Percentiles rank a stretch among this genome's conserved stretches.
Conservation (phyloP, 2,888 invertebrate genomes). For the Pseudoips prasinana region DNA sequence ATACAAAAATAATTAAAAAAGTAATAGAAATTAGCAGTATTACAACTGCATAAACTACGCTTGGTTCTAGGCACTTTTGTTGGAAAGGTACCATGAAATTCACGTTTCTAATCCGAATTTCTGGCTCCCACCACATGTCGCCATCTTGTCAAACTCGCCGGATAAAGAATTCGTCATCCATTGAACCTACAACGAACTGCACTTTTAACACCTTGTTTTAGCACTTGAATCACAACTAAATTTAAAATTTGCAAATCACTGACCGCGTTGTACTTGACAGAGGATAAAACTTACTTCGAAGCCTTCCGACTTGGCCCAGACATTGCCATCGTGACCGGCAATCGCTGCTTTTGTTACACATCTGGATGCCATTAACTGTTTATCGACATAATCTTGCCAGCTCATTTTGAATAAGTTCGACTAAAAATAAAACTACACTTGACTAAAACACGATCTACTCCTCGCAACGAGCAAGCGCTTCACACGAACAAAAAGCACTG, state of each 20-base stretch:
- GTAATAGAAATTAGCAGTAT: neutral
- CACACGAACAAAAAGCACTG: slow-evolving; percentile 82
- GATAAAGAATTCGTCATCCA: slow-evolving; percentile 67
- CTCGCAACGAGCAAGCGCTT: slow-evolving; percentile 80
- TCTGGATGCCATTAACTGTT: slow-evolving; percentile 96
- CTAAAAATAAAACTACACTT: slow-evolving; percentile 80
- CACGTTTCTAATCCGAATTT: slow-evolving; percentile 48
- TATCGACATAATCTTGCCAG: slow-evolving; percentile 99
- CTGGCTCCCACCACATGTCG: slow-evolving; percentile 74
- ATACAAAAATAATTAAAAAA: neutral
- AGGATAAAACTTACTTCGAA: slow-evolving; percentile 91
- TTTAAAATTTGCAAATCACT: slow-evolving; percentile 42
- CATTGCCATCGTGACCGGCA: slow-evolving; percentile 96
- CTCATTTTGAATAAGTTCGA: slow-evolving; percentile 88
- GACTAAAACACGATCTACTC: slow-evolving; percentile 72
- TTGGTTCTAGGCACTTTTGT: too few species aligned
- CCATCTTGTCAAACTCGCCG: slow-evolving; percentile 80
- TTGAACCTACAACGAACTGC: slow-evolving; percentile 34
- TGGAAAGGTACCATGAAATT: slow-evolving; percentile 10
- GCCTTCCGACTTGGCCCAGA: slow-evolving; percentile 96
- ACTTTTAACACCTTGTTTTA: slow-evolving; percentile 39
- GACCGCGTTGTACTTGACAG: slow-evolving; percentile 51
- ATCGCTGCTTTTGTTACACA: slow-evolving; percentile 97
- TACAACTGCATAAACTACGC: too few species aligned
- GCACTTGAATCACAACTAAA: slow-evolving; percentile 40